Conservation (phyloP, 1,140 invertebrate genomes). For the Calosoma granatense region DNA sequence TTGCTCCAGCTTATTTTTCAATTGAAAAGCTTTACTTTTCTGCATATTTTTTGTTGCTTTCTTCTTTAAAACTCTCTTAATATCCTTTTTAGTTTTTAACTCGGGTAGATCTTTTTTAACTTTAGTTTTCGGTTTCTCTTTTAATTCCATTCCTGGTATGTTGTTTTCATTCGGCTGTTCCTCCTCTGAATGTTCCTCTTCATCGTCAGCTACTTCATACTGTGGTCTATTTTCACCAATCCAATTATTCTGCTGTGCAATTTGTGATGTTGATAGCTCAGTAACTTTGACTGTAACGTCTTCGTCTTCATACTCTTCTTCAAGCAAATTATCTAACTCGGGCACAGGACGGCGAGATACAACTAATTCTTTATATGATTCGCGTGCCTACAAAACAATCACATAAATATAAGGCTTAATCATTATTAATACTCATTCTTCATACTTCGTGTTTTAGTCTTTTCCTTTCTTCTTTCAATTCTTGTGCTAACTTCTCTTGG, state of each 20-base stretch:
- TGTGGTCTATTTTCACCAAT: slow-evolving; percentile 55
- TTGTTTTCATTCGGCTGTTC: slow-evolving; percentile 33
- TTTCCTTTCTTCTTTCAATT: slow-evolving; percentile 63
- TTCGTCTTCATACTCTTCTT: slow-evolving; percentile 59
- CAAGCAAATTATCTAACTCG: slow-evolving; percentile 52
- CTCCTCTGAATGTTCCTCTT: slow-evolving; percentile 32
- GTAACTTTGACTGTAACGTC: slow-evolving; percentile 64
- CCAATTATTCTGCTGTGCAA: slow-evolving; percentile 53
- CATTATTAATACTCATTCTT: too few species aligned
- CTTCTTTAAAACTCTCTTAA: slow-evolving; percentile 53
- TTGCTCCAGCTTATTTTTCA: slow-evolving; percentile 55
- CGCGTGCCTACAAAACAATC: too few species aligned
- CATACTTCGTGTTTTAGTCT: slow-evolving; percentile 60
- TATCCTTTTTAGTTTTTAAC: slow-evolving; percentile 48
- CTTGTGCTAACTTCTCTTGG: slow-evolving; percentile 52
- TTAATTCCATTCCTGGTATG: slow-evolving; percentile 48
- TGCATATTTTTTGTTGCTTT: slow-evolving; percentile 55
- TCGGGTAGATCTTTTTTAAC: slow-evolving; percentile 19
- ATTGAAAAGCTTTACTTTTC: slow-evolving; percentile 63
- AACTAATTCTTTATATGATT: slow-evolving; percentile 52
- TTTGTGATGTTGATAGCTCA: slow-evolving; percentile 53
- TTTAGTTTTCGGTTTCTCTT: slow-evolving; percentile 24
- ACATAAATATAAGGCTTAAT: too few species aligned
- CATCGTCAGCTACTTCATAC: slow-evolving; percentile 36
- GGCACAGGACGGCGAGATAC: slow-evolving; percentile 52